Base-by-base conservation (phyloP, 2,113 vertebrate species). In the Takifugu flavidus region DNA sequence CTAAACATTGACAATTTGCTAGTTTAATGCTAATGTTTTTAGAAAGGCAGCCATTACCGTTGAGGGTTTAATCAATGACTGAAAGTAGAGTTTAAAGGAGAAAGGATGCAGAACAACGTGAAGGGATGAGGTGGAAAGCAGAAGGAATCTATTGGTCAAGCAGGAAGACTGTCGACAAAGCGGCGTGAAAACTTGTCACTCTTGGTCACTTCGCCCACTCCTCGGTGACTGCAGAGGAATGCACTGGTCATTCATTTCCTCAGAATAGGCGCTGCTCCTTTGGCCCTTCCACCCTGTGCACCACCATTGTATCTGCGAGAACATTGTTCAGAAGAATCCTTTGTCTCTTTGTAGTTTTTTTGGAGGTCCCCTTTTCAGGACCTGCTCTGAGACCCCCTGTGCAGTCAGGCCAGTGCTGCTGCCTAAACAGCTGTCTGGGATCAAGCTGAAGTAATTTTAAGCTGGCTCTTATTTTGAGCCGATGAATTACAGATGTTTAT, bases 401-500 rank as follows among this genome's bases (percentile, higher is more conserved):
- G 80, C 75, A 66, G 77, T 55, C 76, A 58, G 79, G 67, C 76
- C 78, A 64, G 20, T 53, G 79, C 79, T 72, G 67, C 52, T 80
- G 62, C 62, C 69, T 46, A 64, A 87, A 87, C 89, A 91, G 87
- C 88, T 91, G 87, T 84, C 82, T 61, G 59, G 75, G 80, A 88
- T 87, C 82, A 90, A 80, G 67, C 76, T 72, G 73, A 64, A 89
- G 86, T 89, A 82, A 75, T 74, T 75, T 74, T 82, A 74, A 87
- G 79, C 83, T 61, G 77, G 75, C 72, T 83, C 56, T 70, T 77
- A 74, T 82, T 89, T 69, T 39, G 53, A 64, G 67, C 65, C 75
- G 70, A 77, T 76, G 68, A 69, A 80, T 88, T 88, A 82, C 90
- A 91, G 89, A 91, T 90, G 90, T 90, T 86, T 86, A 80, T 82